These are phyloP conservation scores for Vespertilio murinus DNA, from an alignment of 2,797 vertebrate species.

Conservation along the genomic window DNA sequence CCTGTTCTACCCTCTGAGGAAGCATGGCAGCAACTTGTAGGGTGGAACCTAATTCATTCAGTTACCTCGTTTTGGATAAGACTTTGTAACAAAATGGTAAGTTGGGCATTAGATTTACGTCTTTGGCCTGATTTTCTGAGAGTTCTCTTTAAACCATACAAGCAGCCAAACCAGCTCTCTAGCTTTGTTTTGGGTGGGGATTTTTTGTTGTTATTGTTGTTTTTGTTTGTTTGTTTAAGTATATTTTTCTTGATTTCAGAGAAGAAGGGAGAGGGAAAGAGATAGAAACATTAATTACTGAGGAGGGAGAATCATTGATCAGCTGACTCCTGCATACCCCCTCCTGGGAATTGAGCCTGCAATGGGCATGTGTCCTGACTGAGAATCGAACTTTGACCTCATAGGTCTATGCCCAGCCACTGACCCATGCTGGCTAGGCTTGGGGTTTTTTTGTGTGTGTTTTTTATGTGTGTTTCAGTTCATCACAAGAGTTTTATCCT, in stretches of 20 bases:
- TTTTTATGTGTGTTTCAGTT: background rate
- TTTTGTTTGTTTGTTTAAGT: background rate
- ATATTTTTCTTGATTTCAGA: too few species aligned
- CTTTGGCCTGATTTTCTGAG: background rate
- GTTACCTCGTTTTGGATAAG: background rate
- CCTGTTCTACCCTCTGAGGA: background rate
- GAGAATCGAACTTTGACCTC: too few species aligned
- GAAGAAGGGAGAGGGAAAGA: too few species aligned
- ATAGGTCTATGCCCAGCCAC: too few species aligned
- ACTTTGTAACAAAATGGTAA: constrained; percentile 15
- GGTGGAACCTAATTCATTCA: background rate
- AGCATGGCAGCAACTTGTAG: background rate
- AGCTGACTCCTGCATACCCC: too few species aligned
- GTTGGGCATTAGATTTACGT: background rate
- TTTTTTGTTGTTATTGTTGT: background rate
- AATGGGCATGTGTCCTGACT: too few species aligned
- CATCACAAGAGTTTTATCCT: background rate
- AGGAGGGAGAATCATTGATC: too few species aligned
- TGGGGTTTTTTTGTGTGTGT: background rate
- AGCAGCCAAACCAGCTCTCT: background rate
- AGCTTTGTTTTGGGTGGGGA: background rate
- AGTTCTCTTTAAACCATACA: background rate
- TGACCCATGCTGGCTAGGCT: too few species aligned
- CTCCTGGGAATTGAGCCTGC: too few species aligned
- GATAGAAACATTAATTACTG: too few species aligned